These are phyloP conservation scores for Fukomys damarensis DNA, from an alignment of 2,113 vertebrate species.

Conservation along the genomic window DNA sequence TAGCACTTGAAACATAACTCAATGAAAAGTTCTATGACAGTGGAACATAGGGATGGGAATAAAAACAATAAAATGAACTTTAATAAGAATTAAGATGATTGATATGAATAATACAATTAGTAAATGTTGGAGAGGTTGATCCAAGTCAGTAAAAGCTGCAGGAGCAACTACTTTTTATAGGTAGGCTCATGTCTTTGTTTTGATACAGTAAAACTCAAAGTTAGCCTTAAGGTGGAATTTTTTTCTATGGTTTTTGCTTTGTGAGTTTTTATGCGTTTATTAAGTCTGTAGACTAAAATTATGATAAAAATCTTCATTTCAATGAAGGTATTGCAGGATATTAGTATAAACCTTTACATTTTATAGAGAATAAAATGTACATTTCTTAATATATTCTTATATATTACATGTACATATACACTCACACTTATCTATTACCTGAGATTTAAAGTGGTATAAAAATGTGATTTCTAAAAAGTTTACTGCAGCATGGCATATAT, in stretches of 20 bases:
- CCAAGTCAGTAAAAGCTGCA: neutral
- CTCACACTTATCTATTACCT: neutral
- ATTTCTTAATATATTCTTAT: neutral
- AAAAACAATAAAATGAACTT: neutral
- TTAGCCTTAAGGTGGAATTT: neutral
- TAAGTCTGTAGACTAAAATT: conserved; percentile 9
- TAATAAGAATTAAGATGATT: neutral
- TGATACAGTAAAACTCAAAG: neutral
- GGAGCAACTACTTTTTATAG: neutral
- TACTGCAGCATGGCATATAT: neutral
- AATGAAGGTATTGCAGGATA: neutral
- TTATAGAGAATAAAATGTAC: neutral
- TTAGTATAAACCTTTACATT: neutral
- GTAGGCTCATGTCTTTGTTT: neutral
- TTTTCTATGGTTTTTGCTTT: conserved; percentile 26
- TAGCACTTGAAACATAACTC: neutral
- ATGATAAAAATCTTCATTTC: conserved; percentile 46
- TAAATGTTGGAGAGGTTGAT: neutral
- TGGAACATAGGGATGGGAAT: neutral
- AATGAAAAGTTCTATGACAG: neutral
- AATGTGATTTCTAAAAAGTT: neutral
- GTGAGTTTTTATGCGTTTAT: neutral
- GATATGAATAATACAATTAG: neutral
- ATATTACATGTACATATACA: neutral
- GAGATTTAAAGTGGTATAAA: conserved; percentile 2